Base-by-base conservation (phyloP, 2,797 vertebrate genomes). In the Echeneis naucrates region DNA sequence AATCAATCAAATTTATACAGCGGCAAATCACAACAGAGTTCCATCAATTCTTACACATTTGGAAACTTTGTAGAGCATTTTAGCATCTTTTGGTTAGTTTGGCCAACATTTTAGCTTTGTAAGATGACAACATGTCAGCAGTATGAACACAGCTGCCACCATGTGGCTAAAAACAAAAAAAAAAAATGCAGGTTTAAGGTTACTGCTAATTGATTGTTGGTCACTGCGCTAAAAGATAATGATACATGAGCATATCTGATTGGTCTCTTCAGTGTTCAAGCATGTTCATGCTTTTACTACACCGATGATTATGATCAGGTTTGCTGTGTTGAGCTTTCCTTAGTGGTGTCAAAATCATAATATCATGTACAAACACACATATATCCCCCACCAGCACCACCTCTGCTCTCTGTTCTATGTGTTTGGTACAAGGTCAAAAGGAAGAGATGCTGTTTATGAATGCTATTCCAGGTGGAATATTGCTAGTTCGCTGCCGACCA, bases 401-500 rank as follows among this genome's bases (percentile, higher is more conserved):
- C 26, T 40, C 68, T 72, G 62, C 72, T 69, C 64, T 63, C 27
- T 17, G 27, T 4, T 72, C 75, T 35, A 21, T 12, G 54, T 45
- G 13, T 54, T 68, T n/a, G 71, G 56, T 23, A 33, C 21, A 27
- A 55, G 56, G 50, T 72, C 65, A 80, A 83, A 68, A 79, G 27
- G 71, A 69, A 8, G 74, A 69, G 78, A 76, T 72, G 76, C 80
- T 89, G 87, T 79, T 89, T 88, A 88, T 81, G 81, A 81, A 90
- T 86, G 81, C 72, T 61, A 82, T 90, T 82, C 89, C 91, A 87
- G 85, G 81, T 89, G 90, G 88, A 86, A 83, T 81, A 83, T 88
- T 82, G 83, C 78, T 80, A 78, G 79, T 87, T 67, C 81, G 78
- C 79, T 84, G 86, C 87, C 86, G 87, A 88, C 85, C 81, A 79